phyloP scores from a whole-genome alignment of 2,888 invertebrate genomes.

The Pocota personata region DNA sequence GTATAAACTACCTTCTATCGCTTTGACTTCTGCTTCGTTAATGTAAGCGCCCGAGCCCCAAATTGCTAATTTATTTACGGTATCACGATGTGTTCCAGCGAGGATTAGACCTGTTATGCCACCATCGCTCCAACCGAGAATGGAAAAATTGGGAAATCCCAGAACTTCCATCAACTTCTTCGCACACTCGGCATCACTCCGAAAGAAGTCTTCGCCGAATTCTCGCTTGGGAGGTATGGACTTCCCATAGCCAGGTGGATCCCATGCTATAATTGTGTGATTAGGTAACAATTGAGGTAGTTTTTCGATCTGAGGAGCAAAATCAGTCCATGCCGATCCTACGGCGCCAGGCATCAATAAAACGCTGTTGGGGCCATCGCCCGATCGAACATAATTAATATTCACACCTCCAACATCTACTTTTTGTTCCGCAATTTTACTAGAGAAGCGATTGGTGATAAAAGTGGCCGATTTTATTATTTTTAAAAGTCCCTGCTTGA shows the following conservation, averaged over 20 bases:
- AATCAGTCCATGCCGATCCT: slow-evolving; percentile 92
- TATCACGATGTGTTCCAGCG: slow-evolving; percentile 88
- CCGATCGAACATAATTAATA: slow-evolving; percentile 86
- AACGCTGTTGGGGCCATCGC: slow-evolving; percentile 83
- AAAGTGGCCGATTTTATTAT: slow-evolving; percentile 1
- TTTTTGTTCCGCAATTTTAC: slow-evolving; percentile 84
- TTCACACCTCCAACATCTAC: slow-evolving; percentile 85
- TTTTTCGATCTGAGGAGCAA: slow-evolving; percentile 89
- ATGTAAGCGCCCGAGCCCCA: slow-evolving; percentile 92
- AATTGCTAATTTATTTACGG: slow-evolving; percentile 88
- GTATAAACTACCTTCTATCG: slow-evolving; percentile 85
- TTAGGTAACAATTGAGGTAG: slow-evolving; percentile 81
- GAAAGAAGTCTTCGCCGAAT: slow-evolving; percentile 88
- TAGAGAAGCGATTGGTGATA: slow-evolving; percentile 29
- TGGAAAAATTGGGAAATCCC: slow-evolving; percentile 87
- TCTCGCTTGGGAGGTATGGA: slow-evolving; percentile 90
- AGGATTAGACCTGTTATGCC: slow-evolving; percentile 90
- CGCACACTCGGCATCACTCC: slow-evolving; percentile 89
- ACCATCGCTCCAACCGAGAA: slow-evolving; percentile 96
- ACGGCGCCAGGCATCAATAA: slow-evolving; percentile 92
- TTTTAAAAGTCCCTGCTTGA: slow-evolving; percentile 20
- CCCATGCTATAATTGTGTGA: slow-evolving; percentile 86
- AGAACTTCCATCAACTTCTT: slow-evolving; percentile 89
- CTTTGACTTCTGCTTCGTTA: slow-evolving; percentile 86
- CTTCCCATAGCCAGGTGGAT: slow-evolving; percentile 94